Conservation (phyloP, 2,888 invertebrate genomes). For the Hermaeophaga mercurialis region DNA sequence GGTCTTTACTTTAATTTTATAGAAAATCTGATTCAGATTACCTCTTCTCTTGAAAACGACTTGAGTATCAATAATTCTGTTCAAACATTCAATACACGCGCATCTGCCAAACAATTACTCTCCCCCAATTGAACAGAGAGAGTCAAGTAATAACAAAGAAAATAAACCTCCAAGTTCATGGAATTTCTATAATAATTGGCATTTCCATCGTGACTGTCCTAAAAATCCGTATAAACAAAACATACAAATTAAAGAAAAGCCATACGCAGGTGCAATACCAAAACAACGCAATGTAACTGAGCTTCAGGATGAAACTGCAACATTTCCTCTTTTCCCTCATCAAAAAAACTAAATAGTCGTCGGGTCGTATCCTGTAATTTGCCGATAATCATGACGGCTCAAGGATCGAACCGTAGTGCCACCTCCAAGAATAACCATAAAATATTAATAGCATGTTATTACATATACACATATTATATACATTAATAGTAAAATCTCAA, state of each 20-base stretch:
- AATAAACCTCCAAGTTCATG: background rate
- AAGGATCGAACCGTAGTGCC: background rate
- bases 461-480: too few relatives aligned
- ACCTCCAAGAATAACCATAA: too few relatives aligned
- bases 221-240: background rate
- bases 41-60: background rate
- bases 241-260: background rate
- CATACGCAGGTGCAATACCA: background rate
- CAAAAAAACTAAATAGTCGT: too few relatives aligned
- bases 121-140: background rate
- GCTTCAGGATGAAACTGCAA: background rate
- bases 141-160: background rate
- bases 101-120: background rate
- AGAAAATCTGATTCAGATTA: background rate
- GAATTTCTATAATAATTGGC: background rate
- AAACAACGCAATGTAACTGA: background rate
- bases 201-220: background rate
- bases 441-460: too few relatives aligned
- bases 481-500: conserved; percentile 2
- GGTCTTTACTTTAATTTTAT: background rate
- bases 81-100: background rate
- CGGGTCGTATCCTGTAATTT: too few relatives aligned
- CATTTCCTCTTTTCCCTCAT: background rate
- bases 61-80: background rate
- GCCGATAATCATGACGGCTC: too few relatives aligned